Evolutionary conservation across 2,113 vertebrate species (phyloP).

Genomic region (Pelusios castaneus): DNA sequence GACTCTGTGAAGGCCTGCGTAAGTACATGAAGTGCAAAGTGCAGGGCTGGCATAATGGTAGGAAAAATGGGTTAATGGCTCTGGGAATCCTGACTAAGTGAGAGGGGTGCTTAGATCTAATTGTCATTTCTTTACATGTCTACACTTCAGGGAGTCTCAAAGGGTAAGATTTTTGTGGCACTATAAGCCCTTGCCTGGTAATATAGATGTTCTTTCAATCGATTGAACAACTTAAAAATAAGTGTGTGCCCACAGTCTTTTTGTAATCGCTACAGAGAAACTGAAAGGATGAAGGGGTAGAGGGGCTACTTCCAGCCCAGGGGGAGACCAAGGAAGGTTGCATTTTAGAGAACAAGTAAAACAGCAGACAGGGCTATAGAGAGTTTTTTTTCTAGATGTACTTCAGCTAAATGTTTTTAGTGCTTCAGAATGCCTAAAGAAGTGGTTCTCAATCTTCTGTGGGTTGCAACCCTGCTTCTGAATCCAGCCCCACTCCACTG

Average conservation of each 20-base stretch:
- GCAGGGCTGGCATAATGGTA: neutral
- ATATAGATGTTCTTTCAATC: accelerated
- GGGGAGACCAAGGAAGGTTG: neutral
- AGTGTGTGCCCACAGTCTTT: accelerated
- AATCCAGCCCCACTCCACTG: too few relatives aligned
- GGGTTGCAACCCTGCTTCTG: too few relatives aligned
- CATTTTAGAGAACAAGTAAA: neutral
- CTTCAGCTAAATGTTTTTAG: neutral
- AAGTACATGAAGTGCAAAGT: neutral
- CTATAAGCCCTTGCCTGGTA: neutral
- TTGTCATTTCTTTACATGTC: neutral
- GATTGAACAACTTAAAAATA: neutral
- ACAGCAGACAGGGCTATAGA: accelerated
- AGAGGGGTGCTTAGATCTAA: neutral
- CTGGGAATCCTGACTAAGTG: neutral
- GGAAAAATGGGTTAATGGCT: neutral
- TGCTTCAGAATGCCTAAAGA: neutral
- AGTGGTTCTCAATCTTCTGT: too few relatives aligned
- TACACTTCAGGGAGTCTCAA: neutral
- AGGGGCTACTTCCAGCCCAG: neutral
- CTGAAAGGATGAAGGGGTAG: neutral
- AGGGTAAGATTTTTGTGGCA: neutral
- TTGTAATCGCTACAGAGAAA: neutral
- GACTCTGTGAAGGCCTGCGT: neutral
- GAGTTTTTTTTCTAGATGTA: neutral